Evolutionary conservation across 2,888 invertebrate genomes (phyloP).

Genomic region (Meghimatium bilineatum): DNA sequence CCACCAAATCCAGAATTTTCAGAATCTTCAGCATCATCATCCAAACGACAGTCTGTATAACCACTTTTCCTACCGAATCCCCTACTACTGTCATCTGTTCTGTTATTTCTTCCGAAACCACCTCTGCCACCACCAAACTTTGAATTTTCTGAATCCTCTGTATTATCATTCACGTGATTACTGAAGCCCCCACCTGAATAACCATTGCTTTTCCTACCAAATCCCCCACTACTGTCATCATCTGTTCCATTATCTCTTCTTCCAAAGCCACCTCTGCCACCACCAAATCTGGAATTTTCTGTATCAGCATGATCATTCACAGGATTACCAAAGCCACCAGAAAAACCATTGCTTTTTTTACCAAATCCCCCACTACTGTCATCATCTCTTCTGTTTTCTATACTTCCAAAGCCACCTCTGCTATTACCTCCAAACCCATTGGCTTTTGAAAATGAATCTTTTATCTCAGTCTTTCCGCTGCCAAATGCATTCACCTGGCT

Average conservation of each 20-base stretch:
- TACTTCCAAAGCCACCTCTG: slow-evolving; percentile 7
- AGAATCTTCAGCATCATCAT: not conserved
- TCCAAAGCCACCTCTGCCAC: slow-evolving; percentile 8
- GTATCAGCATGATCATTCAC: too few relatives aligned
- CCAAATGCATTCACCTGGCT: slow-evolving; percentile 17
- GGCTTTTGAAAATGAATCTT: not conserved
- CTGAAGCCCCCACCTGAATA: not conserved
- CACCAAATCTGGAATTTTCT: not conserved
- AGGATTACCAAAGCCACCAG: not conserved
- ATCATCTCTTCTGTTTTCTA: not conserved
- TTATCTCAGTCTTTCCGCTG: not conserved
- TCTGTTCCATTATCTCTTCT: not conserved
- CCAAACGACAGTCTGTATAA: not conserved
- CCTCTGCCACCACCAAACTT: slow-evolving; percentile 1
- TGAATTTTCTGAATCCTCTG: not conserved
- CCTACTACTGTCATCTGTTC: not conserved
- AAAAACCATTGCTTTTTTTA: not conserved
- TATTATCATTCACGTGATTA: not conserved
- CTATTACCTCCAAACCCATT: slow-evolving; percentile 16
- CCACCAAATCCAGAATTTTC: not conserved
- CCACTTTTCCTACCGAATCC: not conserved
- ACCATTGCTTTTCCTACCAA: not conserved
- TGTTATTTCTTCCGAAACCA: not conserved
- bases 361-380: not conserved
- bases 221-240: not conserved